Percentiles rank a stretch among this genome's conserved stretches.
These are phyloP conservation scores for Siniperca knerii DNA, from an alignment of 2,113 vertebrate species.

Conservation along the genomic window DNA sequence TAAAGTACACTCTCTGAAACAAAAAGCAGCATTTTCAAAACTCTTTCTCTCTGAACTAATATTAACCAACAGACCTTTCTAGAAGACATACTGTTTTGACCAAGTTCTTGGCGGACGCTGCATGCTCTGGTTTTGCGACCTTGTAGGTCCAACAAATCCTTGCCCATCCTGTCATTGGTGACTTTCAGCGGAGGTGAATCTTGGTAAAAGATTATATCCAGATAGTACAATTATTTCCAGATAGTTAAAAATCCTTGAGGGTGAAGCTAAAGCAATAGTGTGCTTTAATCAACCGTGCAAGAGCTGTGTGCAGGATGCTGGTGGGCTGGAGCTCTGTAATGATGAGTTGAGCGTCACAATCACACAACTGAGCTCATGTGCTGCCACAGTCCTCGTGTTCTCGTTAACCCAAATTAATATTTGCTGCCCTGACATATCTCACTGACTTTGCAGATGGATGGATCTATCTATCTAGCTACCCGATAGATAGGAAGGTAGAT, in stretches of 20 bases:
- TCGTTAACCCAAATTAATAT: constrained; percentile 18
- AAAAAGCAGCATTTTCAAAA: not conserved
- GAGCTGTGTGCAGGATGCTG: constrained; percentile 5
- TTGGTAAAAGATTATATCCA: constrained; percentile 1
- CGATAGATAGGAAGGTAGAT: not conserved
- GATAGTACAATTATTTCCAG: not conserved
- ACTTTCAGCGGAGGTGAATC: constrained; percentile 13
- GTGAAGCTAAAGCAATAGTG: constrained; percentile 9
- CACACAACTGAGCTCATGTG: constrained; percentile 37
- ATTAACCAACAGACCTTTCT: constrained; percentile 58
- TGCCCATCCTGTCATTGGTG: constrained; percentile 51
- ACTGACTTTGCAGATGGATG: not conserved
- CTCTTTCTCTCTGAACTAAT: not conserved
- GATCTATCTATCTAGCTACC: constrained; percentile 20
- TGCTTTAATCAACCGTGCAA: not conserved
- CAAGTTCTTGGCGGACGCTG: constrained; percentile 26
- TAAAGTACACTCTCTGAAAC: not conserved
- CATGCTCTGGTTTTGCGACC: constrained; percentile 42
- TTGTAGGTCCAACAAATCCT: constrained; percentile 49
- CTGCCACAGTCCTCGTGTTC: constrained; percentile 27
- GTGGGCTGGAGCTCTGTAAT: constrained; percentile 18
- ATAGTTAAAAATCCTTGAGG: not conserved
- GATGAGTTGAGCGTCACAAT: constrained; percentile 24
- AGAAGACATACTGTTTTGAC: constrained; percentile 40
- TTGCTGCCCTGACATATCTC: not conserved